Conservation (phyloP, 2,113 vertebrate genomes). For the Marmota monax region DNA sequence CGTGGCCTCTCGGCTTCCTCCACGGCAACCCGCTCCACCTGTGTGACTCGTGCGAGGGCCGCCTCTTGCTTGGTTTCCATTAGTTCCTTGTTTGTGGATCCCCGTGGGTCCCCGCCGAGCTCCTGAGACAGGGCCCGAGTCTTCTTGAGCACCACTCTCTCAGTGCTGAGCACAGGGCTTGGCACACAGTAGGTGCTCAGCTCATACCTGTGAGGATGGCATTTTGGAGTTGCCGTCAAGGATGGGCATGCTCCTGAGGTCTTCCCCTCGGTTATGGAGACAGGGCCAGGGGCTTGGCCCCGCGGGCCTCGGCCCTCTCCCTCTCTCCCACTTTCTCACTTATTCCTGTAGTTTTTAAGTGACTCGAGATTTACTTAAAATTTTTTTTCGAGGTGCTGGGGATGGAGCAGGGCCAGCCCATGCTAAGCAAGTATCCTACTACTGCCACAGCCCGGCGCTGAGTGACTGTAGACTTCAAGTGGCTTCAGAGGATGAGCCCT, state of each 20-base stretch:
- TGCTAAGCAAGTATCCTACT: too few relatives aligned
- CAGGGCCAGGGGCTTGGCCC: not conserved
- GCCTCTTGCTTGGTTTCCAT: not conserved
- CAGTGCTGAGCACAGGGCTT: not conserved
- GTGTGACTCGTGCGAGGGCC: too few relatives aligned
- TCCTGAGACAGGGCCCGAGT: not conserved
- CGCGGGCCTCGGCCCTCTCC: fast-evolving
- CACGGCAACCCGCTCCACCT: fast-evolving
- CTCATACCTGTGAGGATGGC: not conserved
- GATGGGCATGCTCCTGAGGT: not conserved
- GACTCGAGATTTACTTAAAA: too few relatives aligned
- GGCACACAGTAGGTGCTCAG: not conserved
- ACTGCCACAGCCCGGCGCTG: fast-evolving
- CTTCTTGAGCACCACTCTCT: not conserved
- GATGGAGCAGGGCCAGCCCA: too few relatives aligned
- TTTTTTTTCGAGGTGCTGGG: too few relatives aligned
- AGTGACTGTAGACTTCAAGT: not conserved
- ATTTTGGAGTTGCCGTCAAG: not conserved
- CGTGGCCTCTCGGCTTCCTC: not conserved
- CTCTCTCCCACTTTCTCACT: not conserved
- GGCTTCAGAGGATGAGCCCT: fast-evolving
- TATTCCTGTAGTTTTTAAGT: not conserved
- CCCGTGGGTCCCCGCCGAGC: not conserved
- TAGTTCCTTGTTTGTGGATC: not conserved
- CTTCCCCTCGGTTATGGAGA: not conserved